phyloP scores from a whole-genome alignment of 2,888 invertebrate genomes.

The Mycalesis mineus region DNA sequence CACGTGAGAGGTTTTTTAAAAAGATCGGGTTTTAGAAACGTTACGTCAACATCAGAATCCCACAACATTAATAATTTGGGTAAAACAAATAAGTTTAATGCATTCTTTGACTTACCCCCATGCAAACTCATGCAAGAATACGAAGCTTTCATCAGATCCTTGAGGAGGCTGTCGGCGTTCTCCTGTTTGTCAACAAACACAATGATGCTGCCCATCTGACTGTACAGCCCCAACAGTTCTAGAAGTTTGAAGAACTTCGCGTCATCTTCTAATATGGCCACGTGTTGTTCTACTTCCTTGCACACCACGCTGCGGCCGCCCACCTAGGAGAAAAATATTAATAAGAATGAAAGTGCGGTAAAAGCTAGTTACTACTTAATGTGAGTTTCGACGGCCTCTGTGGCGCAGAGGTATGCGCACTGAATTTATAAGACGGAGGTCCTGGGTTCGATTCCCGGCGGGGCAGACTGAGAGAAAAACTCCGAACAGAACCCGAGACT shows the following conservation, averaged over 20 bases:
- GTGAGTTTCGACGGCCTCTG: too few relatives aligned
- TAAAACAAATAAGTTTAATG: neutral
- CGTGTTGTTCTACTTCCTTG: constrained; percentile 97
- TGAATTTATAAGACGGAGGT: too few relatives aligned
- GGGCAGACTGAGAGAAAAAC: too few relatives aligned
- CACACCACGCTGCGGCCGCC: constrained; percentile 98
- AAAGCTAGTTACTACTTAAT: too few relatives aligned
- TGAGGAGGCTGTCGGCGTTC: constrained; percentile 94
- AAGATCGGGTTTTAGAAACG: too few relatives aligned
- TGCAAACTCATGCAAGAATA: constrained; percentile 98
- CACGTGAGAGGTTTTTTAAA: too few relatives aligned
- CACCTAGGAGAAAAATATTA: constrained; percentile 70
- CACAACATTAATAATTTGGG: too few relatives aligned
- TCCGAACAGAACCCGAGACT: too few relatives aligned
- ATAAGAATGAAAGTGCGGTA: too few relatives aligned
- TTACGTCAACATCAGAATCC: too few relatives aligned
- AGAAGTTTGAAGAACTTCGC: constrained; percentile 98
- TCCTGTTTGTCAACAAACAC: constrained; percentile 99
- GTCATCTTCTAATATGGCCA: constrained; percentile 95
- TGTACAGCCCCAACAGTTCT: constrained; percentile 97
- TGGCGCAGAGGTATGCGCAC: too few relatives aligned
- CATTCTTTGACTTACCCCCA: constrained; percentile 81
- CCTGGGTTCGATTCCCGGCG: too few relatives aligned
- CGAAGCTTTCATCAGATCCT: constrained; percentile 96
- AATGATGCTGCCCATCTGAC: constrained; percentile 94